Percentiles rank a stretch among this genome's conserved stretches.
These are phyloP conservation scores for Pherbina coryleti DNA, from an alignment of 2,888 invertebrate species.

Conservation along the genomic window DNA sequence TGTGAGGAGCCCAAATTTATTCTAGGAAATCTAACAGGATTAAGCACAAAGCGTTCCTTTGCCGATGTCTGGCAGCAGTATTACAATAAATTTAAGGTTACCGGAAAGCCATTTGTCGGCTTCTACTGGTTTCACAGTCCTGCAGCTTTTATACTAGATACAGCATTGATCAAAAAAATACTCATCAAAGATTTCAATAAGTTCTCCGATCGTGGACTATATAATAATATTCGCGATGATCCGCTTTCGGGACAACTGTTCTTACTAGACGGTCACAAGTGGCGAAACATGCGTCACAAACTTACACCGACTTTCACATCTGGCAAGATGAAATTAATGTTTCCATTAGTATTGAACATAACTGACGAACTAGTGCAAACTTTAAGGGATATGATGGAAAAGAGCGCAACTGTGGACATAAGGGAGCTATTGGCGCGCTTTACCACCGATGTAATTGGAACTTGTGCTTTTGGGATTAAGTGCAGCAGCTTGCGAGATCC, in stretches of 20 bases:
- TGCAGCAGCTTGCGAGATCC: constrained; percentile 69
- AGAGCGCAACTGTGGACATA: constrained; percentile 52
- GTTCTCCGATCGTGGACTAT: constrained; percentile 50
- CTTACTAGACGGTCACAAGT: constrained; percentile 64
- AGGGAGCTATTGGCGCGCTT: constrained; percentile 68
- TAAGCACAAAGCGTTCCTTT: constrained; percentile 44
- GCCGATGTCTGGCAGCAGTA: constrained; percentile 43
- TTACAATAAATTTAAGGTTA: constrained; percentile 43
- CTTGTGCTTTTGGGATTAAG: constrained; percentile 71
- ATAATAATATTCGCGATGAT: constrained; percentile 47
- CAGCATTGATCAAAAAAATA: constrained; percentile 44
- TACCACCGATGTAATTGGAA: constrained; percentile 72
- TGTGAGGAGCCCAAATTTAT: constrained; percentile 36
- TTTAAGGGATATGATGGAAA: constrained; percentile 43
- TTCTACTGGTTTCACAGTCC: constrained; percentile 57
- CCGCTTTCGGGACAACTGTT: constrained; percentile 49
- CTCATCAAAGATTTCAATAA: constrained; percentile 49
- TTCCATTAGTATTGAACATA: constrained; percentile 50
- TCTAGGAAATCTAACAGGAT: constrained; percentile 35
- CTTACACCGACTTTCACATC: constrained; percentile 60
- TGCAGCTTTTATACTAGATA: constrained; percentile 45
- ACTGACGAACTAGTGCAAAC: constrained; percentile 47
- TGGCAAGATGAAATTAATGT: constrained; percentile 61
- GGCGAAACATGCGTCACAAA: constrained; percentile 60
- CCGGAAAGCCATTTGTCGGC: constrained; percentile 60